Conservation (phyloP, 2,113 vertebrate genomes). For the Phyllopteryx taeniolatus region DNA sequence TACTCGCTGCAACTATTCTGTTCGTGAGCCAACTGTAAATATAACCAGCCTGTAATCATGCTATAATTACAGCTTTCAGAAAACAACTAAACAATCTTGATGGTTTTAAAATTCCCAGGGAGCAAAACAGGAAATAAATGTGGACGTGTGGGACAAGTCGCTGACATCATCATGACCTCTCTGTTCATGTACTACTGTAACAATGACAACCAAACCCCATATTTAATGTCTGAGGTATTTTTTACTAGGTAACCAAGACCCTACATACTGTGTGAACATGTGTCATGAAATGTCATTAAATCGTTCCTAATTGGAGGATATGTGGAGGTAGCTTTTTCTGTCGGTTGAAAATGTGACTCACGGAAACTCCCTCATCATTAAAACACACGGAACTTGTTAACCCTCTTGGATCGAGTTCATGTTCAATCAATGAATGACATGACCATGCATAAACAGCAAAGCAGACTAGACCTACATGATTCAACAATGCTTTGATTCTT, state of each 20-base stretch:
- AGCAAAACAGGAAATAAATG: background rate
- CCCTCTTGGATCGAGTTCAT: background rate
- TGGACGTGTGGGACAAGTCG: background rate
- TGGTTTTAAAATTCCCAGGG: constrained; percentile 4
- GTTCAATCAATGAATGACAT: background rate
- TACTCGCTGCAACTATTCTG: background rate
- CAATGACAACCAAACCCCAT: background rate
- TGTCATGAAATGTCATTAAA: background rate
- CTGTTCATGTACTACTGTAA: background rate
- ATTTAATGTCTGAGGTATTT: background rate
- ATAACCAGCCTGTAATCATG: background rate
- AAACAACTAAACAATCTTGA: background rate
- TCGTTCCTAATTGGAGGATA: background rate
- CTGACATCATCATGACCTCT: background rate
- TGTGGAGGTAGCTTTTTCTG: background rate
- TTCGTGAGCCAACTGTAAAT: constrained; percentile 12
- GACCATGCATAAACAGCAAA: background rate
- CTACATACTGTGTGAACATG: background rate
- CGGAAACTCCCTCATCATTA: constrained; percentile 25
- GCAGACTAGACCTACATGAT: background rate
- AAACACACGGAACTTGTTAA: constrained; percentile 15
- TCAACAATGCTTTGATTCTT: background rate
- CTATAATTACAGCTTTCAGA: too few species aligned
- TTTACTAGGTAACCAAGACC: background rate
- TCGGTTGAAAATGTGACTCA: background rate